Evolutionary conservation across 1,140 invertebrate genomes (phyloP).

Genomic region (Proctacanthus coquilletti): DNA sequence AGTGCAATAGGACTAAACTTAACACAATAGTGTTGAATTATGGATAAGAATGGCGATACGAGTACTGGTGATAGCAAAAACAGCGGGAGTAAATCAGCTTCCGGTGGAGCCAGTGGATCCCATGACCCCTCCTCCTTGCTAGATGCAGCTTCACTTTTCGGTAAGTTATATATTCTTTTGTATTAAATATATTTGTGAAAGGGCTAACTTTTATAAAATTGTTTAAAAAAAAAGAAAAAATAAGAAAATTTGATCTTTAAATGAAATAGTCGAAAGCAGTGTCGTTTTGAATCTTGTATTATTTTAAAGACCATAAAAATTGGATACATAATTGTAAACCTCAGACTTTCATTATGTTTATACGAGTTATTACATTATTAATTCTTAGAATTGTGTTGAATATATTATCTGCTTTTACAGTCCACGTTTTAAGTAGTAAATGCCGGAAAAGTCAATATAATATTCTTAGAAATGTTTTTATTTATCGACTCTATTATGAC

Average conservation of each 20-base stretch:
- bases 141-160: constrained; percentile 48
- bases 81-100: neutral
- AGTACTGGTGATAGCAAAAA: constrained; percentile 1
- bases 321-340: neutral
- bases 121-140: constrained; percentile 38
- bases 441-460: no score
- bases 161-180: constrained; percentile 33
- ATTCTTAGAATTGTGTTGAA: neutral
- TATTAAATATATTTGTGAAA: neutral
- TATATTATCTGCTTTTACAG: neutral
- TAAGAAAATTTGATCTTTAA: no score
- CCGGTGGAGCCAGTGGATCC: constrained; percentile 15
- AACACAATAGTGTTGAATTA: no score
- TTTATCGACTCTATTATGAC: neutral
- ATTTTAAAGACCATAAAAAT: neutral
- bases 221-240: neutral
- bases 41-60: constrained; percentile 4
- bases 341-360: neutral
- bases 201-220: neutral
- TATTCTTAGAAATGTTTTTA: constrained; percentile 1
- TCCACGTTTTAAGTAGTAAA: neutral
- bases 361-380: neutral
- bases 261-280: no score
- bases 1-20: no score
- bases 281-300: no score